Base-by-base conservation (phyloP, 1,140 invertebrate species). In the Halictus rubicundus region DNA sequence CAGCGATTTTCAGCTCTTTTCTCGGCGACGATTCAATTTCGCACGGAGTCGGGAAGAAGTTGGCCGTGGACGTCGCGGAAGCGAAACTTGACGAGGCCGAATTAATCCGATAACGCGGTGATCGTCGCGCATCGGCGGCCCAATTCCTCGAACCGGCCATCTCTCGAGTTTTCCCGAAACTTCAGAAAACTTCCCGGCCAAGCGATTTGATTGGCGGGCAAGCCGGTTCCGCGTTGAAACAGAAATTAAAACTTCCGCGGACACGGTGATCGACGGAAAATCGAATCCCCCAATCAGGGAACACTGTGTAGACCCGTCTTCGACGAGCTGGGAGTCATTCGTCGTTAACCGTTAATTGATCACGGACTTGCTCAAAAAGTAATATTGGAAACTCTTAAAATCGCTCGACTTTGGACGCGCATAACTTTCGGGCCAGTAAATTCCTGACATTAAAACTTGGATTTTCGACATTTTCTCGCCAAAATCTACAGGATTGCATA, bases 21-120 rank as follows among this genome's bases (percentile, higher is more conserved):
- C 37, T 1, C 12, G 12, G 10, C 19, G 49, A 52, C 54, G 23
- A 49, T 52, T 27, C 32, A 8, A 39, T 68, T 52, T 32, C 66
- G 27, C 52, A 5, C 10, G 23, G 46, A 75, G 21, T 10, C 21
- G 12, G 16, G 32, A 25, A 75, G 61, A 66, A 75, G 25, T 64
- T 52, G 16, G n/a, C 14, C 49, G 19, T 16, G 6, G 68, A 57
- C 57, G 57, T 63, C 61, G 69, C 60, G 65, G 57, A 25, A 54
- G 52, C 42, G 39, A 71, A 52, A 71, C 42, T 39, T 39, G 75
- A 78, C 73, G 68, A 78, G 68, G 68, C 68, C 57, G 80, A 71
- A 82, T 82, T 83, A 83, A 83, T 82, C 74, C 57, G 80, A 78
- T 83, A 82, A 83, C 39, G 52, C 64, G 25, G 19, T n/a, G 74